Evolutionary conservation across 2,113 vertebrate species (phyloP), one percentile per base, ranked within the genome.

Genomic region (Grus americana): DNA sequence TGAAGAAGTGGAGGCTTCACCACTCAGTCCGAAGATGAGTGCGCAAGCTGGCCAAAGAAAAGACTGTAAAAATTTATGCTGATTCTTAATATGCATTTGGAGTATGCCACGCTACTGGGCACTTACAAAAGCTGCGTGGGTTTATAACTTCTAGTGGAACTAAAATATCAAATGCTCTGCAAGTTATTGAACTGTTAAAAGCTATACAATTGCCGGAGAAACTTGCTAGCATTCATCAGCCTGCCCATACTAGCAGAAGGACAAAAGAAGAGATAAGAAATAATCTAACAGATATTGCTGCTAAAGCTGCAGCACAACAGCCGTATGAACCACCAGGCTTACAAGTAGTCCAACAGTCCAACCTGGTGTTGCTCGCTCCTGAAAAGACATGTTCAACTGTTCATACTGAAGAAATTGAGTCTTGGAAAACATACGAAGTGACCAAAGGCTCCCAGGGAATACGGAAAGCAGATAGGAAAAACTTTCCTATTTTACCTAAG

Each of bases 241-340:
- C 52, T 86, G 36, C 19, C 8, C 27, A 30, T 18, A 52, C 5
- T 1, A 4, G 55, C 11, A 12, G 91, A 32, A 79, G 30, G 18
- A 44, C 20, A 66, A 42, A 73, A 76, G 17, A 59, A 19, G 29
- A 73, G 30, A 70, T 22, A 66, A 27, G 21, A 70, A 71, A 30
- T 14, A 12, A 34, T 27, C 32, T 67, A 66, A 75, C 34, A 50
- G 38, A 49, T 6, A 27, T 1, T 27, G 7, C 46, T 2, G 2
- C 52, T 71, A 42, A 42, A 82, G 58, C 18, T 57, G 18, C 52
- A 26, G 27, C 27, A 72, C 0, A 1, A 34, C 44, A 72, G 32
- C 38, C 3, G 0, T 23, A 21, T 2, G 5, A 79, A 75, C n/a
- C 22, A 67, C 11, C 0, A 0, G 61, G 42, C 44, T 91, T 82